These are phyloP conservation scores for Agrochola circellaris DNA, from an alignment of 2,888 invertebrate species.

Conservation along the genomic window DNA sequence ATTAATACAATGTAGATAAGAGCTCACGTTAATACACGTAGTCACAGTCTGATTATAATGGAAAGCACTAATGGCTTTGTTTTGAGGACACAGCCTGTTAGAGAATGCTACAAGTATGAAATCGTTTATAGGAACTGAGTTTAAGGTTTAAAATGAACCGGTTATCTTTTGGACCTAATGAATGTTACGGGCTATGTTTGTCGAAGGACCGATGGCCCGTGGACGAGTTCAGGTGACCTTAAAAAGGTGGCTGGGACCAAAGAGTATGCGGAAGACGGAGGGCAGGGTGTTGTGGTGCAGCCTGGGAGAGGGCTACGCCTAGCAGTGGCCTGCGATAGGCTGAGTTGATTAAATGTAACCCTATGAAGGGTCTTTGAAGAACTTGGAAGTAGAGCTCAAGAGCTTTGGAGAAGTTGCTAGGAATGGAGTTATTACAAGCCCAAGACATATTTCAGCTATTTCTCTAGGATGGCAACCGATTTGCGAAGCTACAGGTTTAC, in stretches of 20 bases:
- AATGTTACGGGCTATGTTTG: not conserved
- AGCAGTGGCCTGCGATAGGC: too few species aligned
- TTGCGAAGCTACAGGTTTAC: not conserved
- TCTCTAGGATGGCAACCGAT: not conserved
- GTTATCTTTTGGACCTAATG: not conserved
- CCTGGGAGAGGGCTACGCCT: too few species aligned
- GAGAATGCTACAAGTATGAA: constrained; percentile 3
- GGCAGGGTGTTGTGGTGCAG: too few species aligned
- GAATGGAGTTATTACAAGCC: not conserved
- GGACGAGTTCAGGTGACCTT: too few species aligned
- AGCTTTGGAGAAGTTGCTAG: too few species aligned
- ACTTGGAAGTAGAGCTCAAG: not conserved
- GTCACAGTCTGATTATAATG: constrained; percentile 64
- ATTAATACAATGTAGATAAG: constrained; percentile 56
- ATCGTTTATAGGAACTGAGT: not conserved
- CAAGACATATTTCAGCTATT: not conserved
- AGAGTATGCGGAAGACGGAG: not conserved
- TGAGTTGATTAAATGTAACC: not conserved
- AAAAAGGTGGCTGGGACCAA: too few species aligned
- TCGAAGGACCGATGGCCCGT: too few species aligned
- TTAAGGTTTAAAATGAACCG: not conserved
- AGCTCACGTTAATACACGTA: constrained; percentile 16
- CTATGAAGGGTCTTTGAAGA: not conserved
- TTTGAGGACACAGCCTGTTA: constrained; percentile 39
- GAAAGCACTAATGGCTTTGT: constrained; percentile 48